Evolutionary conservation across 2,113 vertebrate genomes (phyloP), one percentile per base, ranked within the genome.

Genomic region (Acrocephalus kingi): DNA sequence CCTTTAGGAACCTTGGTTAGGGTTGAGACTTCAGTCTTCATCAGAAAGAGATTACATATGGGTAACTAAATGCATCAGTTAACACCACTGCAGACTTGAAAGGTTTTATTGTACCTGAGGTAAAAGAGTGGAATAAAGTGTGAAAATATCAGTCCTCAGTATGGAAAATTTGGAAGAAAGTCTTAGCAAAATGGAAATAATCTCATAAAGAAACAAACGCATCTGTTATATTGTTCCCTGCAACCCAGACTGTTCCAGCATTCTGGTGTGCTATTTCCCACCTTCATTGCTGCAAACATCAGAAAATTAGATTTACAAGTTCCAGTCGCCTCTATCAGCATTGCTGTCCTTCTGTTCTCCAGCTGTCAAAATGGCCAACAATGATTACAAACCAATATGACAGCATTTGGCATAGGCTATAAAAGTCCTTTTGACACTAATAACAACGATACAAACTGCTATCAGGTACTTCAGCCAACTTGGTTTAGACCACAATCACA

Each of bases 361-460:
- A 79, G 78, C 90, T 96, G 92, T 93, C 94, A 94, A 82, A 93
- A 94, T 86, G 93, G 88, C 75, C 68, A 94, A 41, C 63, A 63
- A 28, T 69, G 49, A 89, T 83, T 64, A 63, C 76, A 93, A 93
- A 41, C 46, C 62, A 88, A 2, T 33, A 89, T 83, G 84, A 94
- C 84, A 89, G 89, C 78, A 83, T 84, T 90, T 95, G 48, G 61
- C 24, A 1, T 15, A 83, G 79, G 82, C 82, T 91, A 87, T 69
- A 48, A 67, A 77, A 93, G 94, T 86, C 86, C 73, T 90, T 92
- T 90, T 81, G 78, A 92, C 58, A 33, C 37, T 37, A 90, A 39
- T n/a, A 94, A 80, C 25, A 72, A 59, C 49, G n/a, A 74, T 41
- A 48, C 39, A 20, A 81, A 90, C 12, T 33, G 71, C 63, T 80